Conservation (phyloP, 1,140 invertebrate genomes). For the Drosophila asahinai region DNA sequence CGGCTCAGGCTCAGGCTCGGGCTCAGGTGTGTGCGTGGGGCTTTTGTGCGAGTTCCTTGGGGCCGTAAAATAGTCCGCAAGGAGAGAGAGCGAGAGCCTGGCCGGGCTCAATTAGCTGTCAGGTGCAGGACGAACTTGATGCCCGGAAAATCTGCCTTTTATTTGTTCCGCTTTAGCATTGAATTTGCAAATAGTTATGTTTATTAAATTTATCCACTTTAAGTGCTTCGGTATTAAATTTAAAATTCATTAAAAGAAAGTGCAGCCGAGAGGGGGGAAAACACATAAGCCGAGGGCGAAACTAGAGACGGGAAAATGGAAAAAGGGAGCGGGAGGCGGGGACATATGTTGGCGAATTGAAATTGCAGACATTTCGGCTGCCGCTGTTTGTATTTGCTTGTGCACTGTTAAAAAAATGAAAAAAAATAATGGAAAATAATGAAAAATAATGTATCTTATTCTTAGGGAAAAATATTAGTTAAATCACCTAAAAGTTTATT, state of each 20-base stretch:
- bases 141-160: constrained; percentile 9
- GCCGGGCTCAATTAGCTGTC: constrained; percentile 73
- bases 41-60: constrained; percentile 58
- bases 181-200: constrained; percentile 63
- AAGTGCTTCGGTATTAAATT: constrained; percentile 47
- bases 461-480: neutral
- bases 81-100: constrained; percentile 20
- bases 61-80: constrained; percentile 68
- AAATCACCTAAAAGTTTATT: neutral
- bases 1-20: constrained; percentile 21
- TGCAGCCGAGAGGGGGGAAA: constrained; percentile 9
- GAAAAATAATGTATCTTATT: neutral
- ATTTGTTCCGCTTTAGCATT: constrained; percentile 23
- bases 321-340: constrained; percentile 7
- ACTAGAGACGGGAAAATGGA: neutral
- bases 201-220: constrained; percentile 58
- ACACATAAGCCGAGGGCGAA: constrained; percentile 55
- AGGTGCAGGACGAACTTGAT: constrained; percentile 47
- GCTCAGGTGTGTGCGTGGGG: constrained; percentile 50
- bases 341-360: constrained; percentile 51
- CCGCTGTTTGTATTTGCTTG: constrained; percentile 9
- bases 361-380: constrained; percentile 38
- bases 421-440: neutral
- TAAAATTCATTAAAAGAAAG: constrained; percentile 77
- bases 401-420: neutral